Evolutionary conservation across 2,888 invertebrate species (phyloP).

Genomic region (Tetheella fluctuosa): DNA sequence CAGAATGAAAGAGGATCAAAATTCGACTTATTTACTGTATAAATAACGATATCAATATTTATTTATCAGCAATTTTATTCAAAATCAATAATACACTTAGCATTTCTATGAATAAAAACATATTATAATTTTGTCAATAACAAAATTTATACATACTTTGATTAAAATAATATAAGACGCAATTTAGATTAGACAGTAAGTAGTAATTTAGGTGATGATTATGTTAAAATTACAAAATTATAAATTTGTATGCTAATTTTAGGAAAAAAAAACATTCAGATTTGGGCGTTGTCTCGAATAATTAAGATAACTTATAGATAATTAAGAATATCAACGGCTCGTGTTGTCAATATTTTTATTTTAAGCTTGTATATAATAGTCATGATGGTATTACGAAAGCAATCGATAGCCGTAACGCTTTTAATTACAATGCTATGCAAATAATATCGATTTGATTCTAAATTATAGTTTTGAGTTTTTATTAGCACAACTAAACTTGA

Average conservation of each 20-base stretch:
- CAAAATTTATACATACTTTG: not conserved
- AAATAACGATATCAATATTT: not conserved
- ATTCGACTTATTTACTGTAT: too few species aligned
- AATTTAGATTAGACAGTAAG: slow-evolving; percentile 14
- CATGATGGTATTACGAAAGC: slow-evolving; percentile 50
- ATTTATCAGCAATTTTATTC: too few species aligned
- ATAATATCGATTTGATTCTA: slow-evolving; percentile 50
- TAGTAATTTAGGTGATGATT: slow-evolving; percentile 10
- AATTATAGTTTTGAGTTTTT: slow-evolving; percentile 28
- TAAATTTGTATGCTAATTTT: slow-evolving; percentile 17
- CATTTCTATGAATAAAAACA: not conserved
- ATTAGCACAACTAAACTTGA: not conserved
- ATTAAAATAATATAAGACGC: slow-evolving; percentile 19
- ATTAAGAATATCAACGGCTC: slow-evolving; percentile 43
- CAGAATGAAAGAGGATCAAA: too few species aligned
- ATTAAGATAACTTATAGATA: slow-evolving; percentile 41
- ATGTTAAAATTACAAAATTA: slow-evolving; percentile 16
- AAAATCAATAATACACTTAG: not conserved
- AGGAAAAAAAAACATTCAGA: slow-evolving; percentile 17
- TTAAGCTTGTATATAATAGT: slow-evolving; percentile 32
- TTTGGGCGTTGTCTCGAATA: slow-evolving; percentile 32
- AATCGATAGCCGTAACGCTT: slow-evolving; percentile 44
- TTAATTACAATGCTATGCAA: slow-evolving; percentile 73
- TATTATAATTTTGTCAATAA: not conserved
- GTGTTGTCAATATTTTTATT: slow-evolving; percentile 38